These are phyloP conservation scores for Turritopsis rubra DNA, from an alignment of 30 jellyfish, hydroid and myxozoan species.

Conservation along the genomic window DNA sequence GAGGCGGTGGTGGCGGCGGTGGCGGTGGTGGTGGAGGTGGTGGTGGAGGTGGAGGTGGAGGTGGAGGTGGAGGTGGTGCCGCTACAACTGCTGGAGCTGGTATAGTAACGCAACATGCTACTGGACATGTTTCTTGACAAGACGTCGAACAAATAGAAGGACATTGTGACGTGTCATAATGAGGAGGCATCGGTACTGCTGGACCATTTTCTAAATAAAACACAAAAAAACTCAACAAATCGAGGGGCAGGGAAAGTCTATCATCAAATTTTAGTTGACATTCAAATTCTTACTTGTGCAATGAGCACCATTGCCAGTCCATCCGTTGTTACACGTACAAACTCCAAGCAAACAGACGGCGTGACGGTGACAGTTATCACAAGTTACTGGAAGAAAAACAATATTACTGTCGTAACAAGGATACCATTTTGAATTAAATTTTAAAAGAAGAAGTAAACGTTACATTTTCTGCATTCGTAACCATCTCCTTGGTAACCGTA, in stretches of 20 bases:
- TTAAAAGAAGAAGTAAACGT: background rate
- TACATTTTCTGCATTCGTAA: conserved; percentile 74
- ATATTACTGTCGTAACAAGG: too few relatives aligned
- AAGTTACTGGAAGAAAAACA: conserved; percentile 40
- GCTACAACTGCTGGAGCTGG: conserved; percentile 41
- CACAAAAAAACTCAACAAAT: background rate
- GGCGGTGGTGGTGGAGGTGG: conserved; percentile 73
- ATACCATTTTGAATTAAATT: too few relatives aligned
- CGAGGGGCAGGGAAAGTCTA: background rate
- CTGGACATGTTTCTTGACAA: conserved; percentile 68
- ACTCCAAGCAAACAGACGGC: conserved; percentile 58
- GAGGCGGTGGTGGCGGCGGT: conserved; percentile 51
- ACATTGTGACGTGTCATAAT: conserved; percentile 34
- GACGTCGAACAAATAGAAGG: conserved; percentile 69
- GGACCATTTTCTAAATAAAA: conserved; percentile 20
- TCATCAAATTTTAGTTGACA: background rate
- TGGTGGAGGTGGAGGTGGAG: conserved; percentile 33
- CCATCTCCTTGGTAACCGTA: conserved; percentile 88
- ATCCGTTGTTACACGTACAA: conserved; percentile 74
- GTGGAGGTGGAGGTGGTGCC: conserved; percentile 62
- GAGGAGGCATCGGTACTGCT: conserved; percentile 29
- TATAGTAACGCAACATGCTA: conserved; percentile 41
- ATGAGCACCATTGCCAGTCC: conserved; percentile 71
- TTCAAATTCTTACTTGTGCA: conserved; percentile 51
- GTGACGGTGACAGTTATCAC: conserved; percentile 72